Conservation (phyloP, 1,140 invertebrate genomes). For the Radopholus similis region DNA sequence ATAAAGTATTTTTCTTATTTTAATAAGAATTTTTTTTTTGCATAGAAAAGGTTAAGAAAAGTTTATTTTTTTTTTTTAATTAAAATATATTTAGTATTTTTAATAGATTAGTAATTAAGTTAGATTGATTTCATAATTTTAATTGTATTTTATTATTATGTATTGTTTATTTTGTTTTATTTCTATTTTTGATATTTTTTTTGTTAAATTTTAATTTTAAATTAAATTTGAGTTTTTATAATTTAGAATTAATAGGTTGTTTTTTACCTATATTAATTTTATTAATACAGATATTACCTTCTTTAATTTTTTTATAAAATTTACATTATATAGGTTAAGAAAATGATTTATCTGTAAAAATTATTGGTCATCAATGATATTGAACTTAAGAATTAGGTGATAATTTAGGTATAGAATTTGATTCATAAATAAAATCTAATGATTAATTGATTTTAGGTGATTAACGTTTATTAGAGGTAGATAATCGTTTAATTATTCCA, state of each 20-base stretch:
- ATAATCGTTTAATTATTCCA: slow-evolving; percentile 67
- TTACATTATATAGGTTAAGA: slow-evolving; percentile 66
- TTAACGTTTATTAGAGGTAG: slow-evolving; percentile 68
- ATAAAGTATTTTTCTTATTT: slow-evolving; percentile 57
- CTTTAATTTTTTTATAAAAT: slow-evolving; percentile 67
- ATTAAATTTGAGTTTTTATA: slow-evolving; percentile 17
- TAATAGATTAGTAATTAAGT: no score
- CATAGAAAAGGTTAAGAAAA: slow-evolving; percentile 62
- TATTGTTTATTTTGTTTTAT: no score
- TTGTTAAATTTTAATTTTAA: no score
- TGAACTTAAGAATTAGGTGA: slow-evolving; percentile 70
- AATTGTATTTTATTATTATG: no score
- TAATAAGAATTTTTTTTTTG: slow-evolving; percentile 56
- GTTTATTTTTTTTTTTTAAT: slow-evolving; percentile 38
- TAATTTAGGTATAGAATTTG: slow-evolving; percentile 67
- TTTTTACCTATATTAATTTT: slow-evolving; percentile 67
- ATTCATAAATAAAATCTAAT: slow-evolving; percentile 67
- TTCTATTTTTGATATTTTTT: no score
- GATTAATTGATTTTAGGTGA: slow-evolving; percentile 60
- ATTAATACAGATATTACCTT: slow-evolving; percentile 68
- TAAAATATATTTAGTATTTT: no score
- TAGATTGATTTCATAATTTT: no score
- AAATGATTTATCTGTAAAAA: slow-evolving; percentile 65
- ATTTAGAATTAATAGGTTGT: slow-evolving; percentile 68
- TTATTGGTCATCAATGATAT: slow-evolving; percentile 70